Percentiles rank a stretch among this genome's conserved stretches.
phyloP scores from a whole-genome alignment of 2,113 vertebrate species.

The Datnioides undecimradiatus region DNA sequence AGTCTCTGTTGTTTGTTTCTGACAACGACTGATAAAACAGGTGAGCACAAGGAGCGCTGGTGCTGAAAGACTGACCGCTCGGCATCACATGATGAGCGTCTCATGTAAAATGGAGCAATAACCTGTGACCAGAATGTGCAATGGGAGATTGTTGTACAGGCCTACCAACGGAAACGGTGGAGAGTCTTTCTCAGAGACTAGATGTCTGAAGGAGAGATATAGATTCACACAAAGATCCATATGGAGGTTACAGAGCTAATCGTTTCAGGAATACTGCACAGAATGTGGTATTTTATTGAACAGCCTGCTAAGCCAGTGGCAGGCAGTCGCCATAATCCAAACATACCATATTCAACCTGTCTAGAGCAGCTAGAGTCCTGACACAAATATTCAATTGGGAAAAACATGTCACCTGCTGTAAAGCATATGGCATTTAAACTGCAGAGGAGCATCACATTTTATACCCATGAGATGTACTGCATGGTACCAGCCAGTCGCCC shows the following conservation, averaged over 20 bases:
- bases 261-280: slow-evolving; percentile 38
- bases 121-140: slow-evolving; percentile 49
- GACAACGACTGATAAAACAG: slow-evolving; percentile 57
- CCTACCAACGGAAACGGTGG: background rate
- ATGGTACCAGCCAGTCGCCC: slow-evolving; percentile 37
- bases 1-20: slow-evolving; percentile 36
- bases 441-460: slow-evolving; percentile 37
- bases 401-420: slow-evolving; percentile 40
- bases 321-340: slow-evolving; percentile 37
- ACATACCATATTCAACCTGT: slow-evolving; percentile 33
- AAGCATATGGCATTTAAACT: slow-evolving; percentile 47
- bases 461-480: slow-evolving; percentile 15
- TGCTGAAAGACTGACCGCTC: slow-evolving; percentile 44
- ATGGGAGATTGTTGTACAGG: background rate
- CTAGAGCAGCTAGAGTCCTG: slow-evolving; percentile 22
- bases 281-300: slow-evolving; percentile 46
- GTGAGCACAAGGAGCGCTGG: background rate
- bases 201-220: slow-evolving; percentile 18
- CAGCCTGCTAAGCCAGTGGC: slow-evolving; percentile 22
- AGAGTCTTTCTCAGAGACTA: slow-evolving; percentile 22
- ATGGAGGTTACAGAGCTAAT: slow-evolving; percentile 34
- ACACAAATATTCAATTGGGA: slow-evolving; percentile 31
- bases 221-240: slow-evolving; percentile 30
- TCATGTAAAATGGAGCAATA: slow-evolving; percentile 58
- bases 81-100: slow-evolving; percentile 32